Percentiles rank a stretch among this genome's conserved stretches.
phyloP scores from a whole-genome alignment of 2,113 vertebrate genomes.

The Drymodes brunneopygia region DNA sequence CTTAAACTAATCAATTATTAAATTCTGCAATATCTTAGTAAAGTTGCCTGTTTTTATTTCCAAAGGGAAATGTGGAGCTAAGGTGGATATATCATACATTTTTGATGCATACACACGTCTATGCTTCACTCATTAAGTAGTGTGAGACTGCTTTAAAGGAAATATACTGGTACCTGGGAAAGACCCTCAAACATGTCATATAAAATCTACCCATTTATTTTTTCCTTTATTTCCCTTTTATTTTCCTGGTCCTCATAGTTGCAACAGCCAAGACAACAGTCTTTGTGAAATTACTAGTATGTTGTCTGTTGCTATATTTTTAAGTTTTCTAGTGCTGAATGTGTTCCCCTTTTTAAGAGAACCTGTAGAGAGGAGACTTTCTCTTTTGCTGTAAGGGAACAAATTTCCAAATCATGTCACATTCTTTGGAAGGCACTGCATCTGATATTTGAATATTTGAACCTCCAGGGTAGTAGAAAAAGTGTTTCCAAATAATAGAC shows the following conservation, averaged over 20 bases:
- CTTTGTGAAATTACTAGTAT: not conserved
- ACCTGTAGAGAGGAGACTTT: not conserved
- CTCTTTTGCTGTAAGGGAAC: not conserved
- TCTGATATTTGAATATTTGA: not conserved
- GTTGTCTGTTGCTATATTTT: not conserved
- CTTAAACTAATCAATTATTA: constrained; percentile 50
- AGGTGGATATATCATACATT: not conserved
- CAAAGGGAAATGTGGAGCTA: not conserved
- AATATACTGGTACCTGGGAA: not conserved
- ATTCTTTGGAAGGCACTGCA: not conserved
- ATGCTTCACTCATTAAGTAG: not conserved
- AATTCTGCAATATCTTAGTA: constrained; percentile 23
- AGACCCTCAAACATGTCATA: not conserved
- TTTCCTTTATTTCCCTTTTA: not conserved
- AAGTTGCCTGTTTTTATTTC: constrained; percentile 20
- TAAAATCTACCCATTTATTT: not conserved
- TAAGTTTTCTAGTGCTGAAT: not conserved
- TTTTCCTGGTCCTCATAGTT: not conserved
- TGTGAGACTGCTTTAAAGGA: not conserved
- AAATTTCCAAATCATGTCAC: not conserved
- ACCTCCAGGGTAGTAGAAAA: not conserved
- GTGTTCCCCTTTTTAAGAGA: not conserved
- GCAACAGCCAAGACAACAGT: not conserved
- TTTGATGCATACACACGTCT: not conserved
- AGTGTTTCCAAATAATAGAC: not conserved